These are phyloP conservation scores for Trichonephila clavipes DNA, from an alignment of 1,140 invertebrate genomes.

Conservation along the genomic window DNA sequence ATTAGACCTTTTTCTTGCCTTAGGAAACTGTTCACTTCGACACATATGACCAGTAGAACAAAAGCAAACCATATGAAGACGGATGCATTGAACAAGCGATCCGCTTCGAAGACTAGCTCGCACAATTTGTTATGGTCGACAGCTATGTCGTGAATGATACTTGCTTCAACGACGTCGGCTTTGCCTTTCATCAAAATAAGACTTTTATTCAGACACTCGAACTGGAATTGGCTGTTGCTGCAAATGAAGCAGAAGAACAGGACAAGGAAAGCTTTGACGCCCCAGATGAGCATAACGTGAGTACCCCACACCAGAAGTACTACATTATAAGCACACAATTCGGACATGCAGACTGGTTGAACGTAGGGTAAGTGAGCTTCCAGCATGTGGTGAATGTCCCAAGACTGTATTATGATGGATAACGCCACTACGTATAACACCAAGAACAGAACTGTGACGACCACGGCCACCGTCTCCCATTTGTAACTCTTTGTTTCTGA, in stretches of 20 bases:
- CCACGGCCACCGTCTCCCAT: constrained; percentile 68
- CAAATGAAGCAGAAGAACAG: constrained; percentile 75
- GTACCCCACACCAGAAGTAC: constrained; percentile 72
- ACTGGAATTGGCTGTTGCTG: constrained; percentile 72
- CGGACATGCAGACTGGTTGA: constrained; percentile 62
- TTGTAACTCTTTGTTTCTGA: constrained; percentile 63
- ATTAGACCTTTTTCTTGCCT: constrained; percentile 72
- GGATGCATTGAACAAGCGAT: constrained; percentile 62
- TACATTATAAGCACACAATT: constrained; percentile 70
- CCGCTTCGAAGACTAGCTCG: constrained; percentile 72
- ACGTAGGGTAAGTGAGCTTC: constrained; percentile 73
- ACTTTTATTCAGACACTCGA: constrained; percentile 72
- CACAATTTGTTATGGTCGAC: constrained; percentile 71
- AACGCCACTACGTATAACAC: constrained; percentile 74
- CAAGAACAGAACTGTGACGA: constrained; percentile 66
- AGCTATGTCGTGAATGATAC: constrained; percentile 63
- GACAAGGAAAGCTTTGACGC: constrained; percentile 70
- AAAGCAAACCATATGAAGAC: constrained; percentile 72
- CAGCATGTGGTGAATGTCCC: constrained; percentile 76
- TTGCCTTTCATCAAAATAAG: constrained; percentile 72
- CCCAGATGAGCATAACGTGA: constrained; percentile 74
- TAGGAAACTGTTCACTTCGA: constrained; percentile 72
- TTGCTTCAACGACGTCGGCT: constrained; percentile 58
- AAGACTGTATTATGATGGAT: constrained; percentile 70
- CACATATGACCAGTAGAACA: constrained; percentile 69